Conservation (phyloP, 2,888 invertebrate genomes). For the Dasysyrphus albostriatus region DNA sequence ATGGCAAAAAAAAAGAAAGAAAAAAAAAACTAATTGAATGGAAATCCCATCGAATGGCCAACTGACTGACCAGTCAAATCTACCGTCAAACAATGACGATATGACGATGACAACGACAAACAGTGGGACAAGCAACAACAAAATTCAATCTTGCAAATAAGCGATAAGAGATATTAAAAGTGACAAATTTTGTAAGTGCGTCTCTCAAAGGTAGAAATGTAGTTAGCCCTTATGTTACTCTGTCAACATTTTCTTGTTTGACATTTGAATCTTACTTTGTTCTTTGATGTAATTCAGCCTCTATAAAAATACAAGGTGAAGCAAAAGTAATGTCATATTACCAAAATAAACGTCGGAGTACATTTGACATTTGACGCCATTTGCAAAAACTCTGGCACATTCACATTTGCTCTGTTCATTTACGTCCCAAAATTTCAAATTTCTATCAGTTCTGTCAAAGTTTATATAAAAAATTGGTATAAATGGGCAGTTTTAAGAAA, state of each 20-base stretch:
- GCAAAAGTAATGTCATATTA: too few relatives aligned
- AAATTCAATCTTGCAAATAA: not conserved
- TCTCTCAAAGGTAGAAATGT: not conserved
- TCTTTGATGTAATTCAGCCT: too few relatives aligned
- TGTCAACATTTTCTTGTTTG: not conserved
- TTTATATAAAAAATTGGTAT: too few relatives aligned
- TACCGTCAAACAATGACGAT: not conserved
- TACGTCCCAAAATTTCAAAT: too few relatives aligned
- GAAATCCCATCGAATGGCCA: slow-evolving; percentile 45
- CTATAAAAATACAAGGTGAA: too few relatives aligned
- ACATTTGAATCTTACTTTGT: not conserved
- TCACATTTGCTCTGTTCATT: too few relatives aligned
- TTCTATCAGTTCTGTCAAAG: too few relatives aligned
- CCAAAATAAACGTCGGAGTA: too few relatives aligned
- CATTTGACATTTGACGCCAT: too few relatives aligned
- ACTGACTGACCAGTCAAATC: not conserved
- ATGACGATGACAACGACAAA: not conserved
- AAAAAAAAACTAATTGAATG: slow-evolving; percentile 54
- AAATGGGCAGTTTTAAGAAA: too few relatives aligned
- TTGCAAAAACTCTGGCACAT: too few relatives aligned
- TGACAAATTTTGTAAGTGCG: not conserved
- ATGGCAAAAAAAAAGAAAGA: not conserved
- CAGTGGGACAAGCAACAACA: not conserved
- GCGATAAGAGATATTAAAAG: not conserved
- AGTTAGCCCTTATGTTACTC: not conserved